These are phyloP conservation scores for Melitaea athalia DNA, from an alignment of 2,888 invertebrate species.

Conservation along the genomic window DNA sequence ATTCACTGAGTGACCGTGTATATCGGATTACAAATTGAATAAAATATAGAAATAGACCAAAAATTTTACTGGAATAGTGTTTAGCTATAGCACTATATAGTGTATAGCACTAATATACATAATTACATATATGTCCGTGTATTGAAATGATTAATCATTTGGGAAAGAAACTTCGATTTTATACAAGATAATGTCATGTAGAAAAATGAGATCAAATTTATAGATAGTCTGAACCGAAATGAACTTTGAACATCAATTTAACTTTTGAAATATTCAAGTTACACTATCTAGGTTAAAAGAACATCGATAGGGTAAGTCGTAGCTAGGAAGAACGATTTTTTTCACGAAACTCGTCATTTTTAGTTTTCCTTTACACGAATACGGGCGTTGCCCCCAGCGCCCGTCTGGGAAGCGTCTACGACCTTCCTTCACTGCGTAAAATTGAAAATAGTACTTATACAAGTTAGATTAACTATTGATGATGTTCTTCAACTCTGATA, in stretches of 20 bases:
- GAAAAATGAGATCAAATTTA: conserved; percentile 4
- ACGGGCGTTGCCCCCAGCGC: conserved; percentile 58
- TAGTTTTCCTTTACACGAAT: conserved; percentile 54
- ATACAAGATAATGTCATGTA: not conserved
- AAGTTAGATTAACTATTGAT: conserved; percentile 53
- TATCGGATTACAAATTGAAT: too few species aligned
- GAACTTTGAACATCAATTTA: not conserved
- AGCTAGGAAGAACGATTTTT: conserved; percentile 23
- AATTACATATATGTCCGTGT: too few species aligned
- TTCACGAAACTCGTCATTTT: conserved; percentile 30
- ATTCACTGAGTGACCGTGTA: too few species aligned
- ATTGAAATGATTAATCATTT: not conserved
- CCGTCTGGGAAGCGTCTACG: conserved; percentile 69
- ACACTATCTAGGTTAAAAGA: conserved; percentile 29
- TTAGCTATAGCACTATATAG: too few species aligned
- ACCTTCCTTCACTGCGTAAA: conserved; percentile 48
- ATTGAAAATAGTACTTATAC: conserved; percentile 37
- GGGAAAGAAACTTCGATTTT: not conserved
- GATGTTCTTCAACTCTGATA: conserved; percentile 38
- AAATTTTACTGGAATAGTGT: too few species aligned
- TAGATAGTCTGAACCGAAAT: not conserved
- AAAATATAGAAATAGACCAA: too few species aligned
- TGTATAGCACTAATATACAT: too few species aligned
- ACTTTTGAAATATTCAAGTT: not conserved
- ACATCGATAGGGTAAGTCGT: conserved; percentile 26